Evolutionary conservation across 1,140 invertebrate species (phyloP).

Genomic region (Bombyx mori): ASM3026992v2 NC_085126.1:2395501-2396000

Average conservation of each 20-base stretch:
- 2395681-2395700: constrained; percentile 83
- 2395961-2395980: too few relatives aligned
- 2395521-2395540: constrained; percentile 94
- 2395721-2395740: constrained; percentile 90
- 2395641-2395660: constrained; percentile 88
- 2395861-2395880: too few relatives aligned
- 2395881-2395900: too few relatives aligned
- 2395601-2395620: constrained; percentile 90
- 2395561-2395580: constrained; percentile 93
- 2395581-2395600: constrained; percentile 94
- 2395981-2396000: too few relatives aligned
- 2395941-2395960: too few relatives aligned
- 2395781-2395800: constrained; percentile 94
- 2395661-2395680: constrained; percentile 91
- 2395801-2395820: constrained; percentile 19
- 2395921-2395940: too few relatives aligned
- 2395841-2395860: not conserved
- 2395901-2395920: too few relatives aligned
- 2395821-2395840: not conserved
- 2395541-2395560: constrained; percentile 97
- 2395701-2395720: constrained; percentile 92
- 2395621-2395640: constrained; percentile 88
- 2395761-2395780: constrained; percentile 94
- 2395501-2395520: not conserved
- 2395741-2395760: constrained; percentile 96